Evolutionary conservation across 2,113 vertebrate species (phyloP), one percentile per base, ranked within the genome.

Genomic region (Sylvietta virens): DNA sequence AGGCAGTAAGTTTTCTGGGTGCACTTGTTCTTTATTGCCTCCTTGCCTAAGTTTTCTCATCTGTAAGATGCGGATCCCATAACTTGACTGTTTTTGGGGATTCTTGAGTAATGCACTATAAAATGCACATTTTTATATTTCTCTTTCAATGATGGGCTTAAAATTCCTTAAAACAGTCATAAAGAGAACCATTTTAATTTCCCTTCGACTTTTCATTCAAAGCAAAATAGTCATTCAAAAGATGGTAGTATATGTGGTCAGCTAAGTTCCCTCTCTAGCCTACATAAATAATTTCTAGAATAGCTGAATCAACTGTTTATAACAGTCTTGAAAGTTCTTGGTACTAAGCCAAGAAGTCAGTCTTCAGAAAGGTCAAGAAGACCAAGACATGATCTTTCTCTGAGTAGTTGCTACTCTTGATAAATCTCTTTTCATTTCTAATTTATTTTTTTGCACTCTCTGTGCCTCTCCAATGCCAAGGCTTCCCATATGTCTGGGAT

Each of bases 201-300:
- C 42, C 54, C 35, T 90, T 80, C 94, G 79, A 66, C 69, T 96
- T 94, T 88, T 78, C 81, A 94, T 88, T 90, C 53, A 88, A 91
- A 93, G 71, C 56, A 93, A 95, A 95, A 71, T 45, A 88, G 39
- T 81, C 0, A 78, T 90, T 95, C 82, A 77, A 44, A 80, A 85
- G 44, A 53, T 65, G 66, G 31, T 51, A 50, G 74, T 58, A 7
- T 82, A 66, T 84, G 60, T 83, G 90, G 56, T 92, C 70, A 80
- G 37, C 85, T 93, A 86, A 88, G 28, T 90, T 97, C 89, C 71
- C 62, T 83, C 51, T 92, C 61, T 90, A 84, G 80, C 77, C 71
- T 95, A 78, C 66, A 64, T 93, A 94, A 96, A 91, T 96, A 70
- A 88, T 96, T 89, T 81, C 60, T 74, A 82, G 95, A 85, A 70